Evolutionary conservation across 2,797 vertebrate species (phyloP), one percentile per base, ranked within the genome.

Genomic region (Kryptolebias ocellatus): DNA sequence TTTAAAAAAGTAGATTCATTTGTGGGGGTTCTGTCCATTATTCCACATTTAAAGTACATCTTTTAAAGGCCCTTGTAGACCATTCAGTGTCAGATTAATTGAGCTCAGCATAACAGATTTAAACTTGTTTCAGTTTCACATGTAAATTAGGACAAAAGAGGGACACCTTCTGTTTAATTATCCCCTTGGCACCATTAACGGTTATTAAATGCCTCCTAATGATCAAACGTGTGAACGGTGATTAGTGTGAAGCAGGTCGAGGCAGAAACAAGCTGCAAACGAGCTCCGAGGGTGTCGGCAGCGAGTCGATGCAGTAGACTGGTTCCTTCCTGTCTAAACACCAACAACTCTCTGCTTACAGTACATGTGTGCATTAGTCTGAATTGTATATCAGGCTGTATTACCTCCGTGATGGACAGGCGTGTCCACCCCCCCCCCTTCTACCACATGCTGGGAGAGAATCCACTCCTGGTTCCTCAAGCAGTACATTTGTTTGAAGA

Each of bases 321-420:
- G 1, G 51, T 16, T 56, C 60, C 29, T 16, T 63, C n/a, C 46
- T 49, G 49, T 76, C 47, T 47, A 49, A 54, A 68, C 42, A 49
- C 58, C 5, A 51, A 65, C 56, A 59, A 60, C 15, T 45, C 44
- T n/a, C 44, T 39, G 67, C 31, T 47, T 57, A 18, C 31, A 68
- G 46, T n/a, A 14, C 37, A 52, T 52, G 77, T 18, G 34, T 69
- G 61, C 45, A 50, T 57, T 54, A 64, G 80, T 83, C 72, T 74
- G 74, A 63, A 56, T 60, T 72, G 65, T 37, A 47, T 64, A 61
- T 68, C 77, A 52, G 65, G 52, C 45, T 68, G 27, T 56, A 70
- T 85, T 81, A 76, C 65, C 5, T 51, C 68, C 58, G 63, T 80
- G 81, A 84, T 20, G 34, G 81, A 80, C 67, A 70, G 80, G 59